phyloP scores from a whole-genome alignment of 2,113 vertebrate genomes.

The Charina bottae region DNA sequence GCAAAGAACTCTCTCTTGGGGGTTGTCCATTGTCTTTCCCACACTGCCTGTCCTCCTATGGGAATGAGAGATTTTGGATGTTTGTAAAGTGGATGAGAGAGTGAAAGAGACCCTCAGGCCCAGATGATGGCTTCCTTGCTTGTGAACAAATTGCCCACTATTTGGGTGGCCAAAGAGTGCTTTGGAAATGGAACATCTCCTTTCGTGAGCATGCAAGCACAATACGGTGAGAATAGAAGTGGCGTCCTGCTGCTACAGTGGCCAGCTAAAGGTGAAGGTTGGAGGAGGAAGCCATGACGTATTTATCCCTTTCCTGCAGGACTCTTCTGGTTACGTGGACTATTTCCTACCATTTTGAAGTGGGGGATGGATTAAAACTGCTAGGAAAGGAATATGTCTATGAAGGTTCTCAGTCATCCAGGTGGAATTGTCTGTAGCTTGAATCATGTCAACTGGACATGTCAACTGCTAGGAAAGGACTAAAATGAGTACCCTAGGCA shows the following conservation, averaged over 20 bases:
- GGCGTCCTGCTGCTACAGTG: neutral
- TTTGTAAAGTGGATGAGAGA: neutral
- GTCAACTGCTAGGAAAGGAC: neutral
- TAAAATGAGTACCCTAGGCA: neutral
- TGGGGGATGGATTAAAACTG: neutral
- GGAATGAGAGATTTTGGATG: neutral
- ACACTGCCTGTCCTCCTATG: neutral
- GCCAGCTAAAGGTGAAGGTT: neutral
- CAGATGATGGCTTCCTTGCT: neutral
- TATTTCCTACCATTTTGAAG: neutral
- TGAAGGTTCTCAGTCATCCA: no score
- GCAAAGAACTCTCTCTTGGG: neutral
- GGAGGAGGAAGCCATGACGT: neutral
- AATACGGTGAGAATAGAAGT: neutral
- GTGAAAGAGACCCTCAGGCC: neutral
- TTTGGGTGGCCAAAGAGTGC: neutral
- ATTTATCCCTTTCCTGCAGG: neutral
- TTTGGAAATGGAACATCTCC: neutral
- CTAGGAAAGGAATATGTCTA: no score
- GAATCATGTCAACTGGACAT: no score
- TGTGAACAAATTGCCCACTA: neutral
- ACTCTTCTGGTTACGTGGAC: neutral
- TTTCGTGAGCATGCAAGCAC: no score
- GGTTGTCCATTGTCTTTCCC: neutral
- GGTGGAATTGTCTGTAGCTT: no score